Conservation (phyloP, 1,140 invertebrate genomes). For the Choristoneura fumiferana region DNA sequence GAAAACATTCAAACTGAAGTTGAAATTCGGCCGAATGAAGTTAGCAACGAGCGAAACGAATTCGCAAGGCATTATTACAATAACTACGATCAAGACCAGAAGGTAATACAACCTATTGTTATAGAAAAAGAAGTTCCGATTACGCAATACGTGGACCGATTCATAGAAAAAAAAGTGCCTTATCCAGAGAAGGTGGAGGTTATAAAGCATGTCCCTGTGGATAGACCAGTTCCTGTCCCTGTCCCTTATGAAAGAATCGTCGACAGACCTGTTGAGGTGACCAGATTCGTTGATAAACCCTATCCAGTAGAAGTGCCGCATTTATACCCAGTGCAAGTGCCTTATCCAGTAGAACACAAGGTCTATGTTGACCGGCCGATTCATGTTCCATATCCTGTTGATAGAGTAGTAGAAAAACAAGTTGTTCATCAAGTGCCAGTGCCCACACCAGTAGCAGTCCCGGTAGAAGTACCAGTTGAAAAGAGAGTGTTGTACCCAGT, state of each 20-base stretch:
- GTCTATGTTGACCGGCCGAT: conserved; percentile 77
- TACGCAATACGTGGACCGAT: conserved; percentile 76
- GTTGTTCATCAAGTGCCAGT: conserved; percentile 55
- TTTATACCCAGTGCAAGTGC: conserved; percentile 40
- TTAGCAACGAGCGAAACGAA: conserved; percentile 40
- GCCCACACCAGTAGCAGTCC: conserved; percentile 59
- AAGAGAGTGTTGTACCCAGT: conserved; percentile 62
- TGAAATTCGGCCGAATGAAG: conserved; percentile 38
- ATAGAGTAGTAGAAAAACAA: conserved; percentile 76
- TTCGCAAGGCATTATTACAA: conserved; percentile 27
- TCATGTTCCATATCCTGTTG: conserved; percentile 79
- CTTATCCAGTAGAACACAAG: conserved; percentile 77
- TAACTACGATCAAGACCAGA: conserved; percentile 37
- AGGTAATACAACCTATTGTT: conserved; percentile 67
- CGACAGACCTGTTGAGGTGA: conserved; percentile 75
- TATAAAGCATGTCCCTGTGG: conserved; percentile 66
- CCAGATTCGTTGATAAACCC: conserved; percentile 36
- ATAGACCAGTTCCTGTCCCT: conserved; percentile 74
- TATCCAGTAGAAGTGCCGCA: conserved; percentile 70
- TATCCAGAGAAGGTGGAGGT: conserved; percentile 78
- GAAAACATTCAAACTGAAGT: conserved; percentile 51
- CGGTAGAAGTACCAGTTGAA: conserved; percentile 58
- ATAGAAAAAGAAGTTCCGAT: conserved; percentile 78
- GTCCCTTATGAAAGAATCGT: conserved; percentile 76
- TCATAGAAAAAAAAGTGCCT: conserved; percentile 76